phyloP scores from a whole-genome alignment of 2,888 invertebrate genomes.

The Agrochola circellaris region DNA sequence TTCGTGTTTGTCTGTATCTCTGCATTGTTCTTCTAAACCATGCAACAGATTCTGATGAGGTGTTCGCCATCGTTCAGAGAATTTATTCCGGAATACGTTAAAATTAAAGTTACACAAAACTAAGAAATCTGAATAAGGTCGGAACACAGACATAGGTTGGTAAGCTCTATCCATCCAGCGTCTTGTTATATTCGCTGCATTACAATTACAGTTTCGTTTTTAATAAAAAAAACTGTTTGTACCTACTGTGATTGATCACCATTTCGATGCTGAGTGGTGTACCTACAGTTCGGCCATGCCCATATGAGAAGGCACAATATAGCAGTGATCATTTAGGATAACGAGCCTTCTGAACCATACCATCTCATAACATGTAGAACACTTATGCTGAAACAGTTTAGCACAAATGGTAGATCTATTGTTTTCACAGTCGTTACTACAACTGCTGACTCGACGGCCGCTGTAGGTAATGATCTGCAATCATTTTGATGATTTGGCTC shows the following conservation, averaged over 20 bases:
- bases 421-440: conserved; percentile 28
- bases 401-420: conserved; percentile 32
- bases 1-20: too few species aligned
- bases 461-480: conserved; percentile 40
- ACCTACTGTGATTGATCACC: too few species aligned
- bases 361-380: not conserved
- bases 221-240: not conserved
- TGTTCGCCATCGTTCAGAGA: too few species aligned
- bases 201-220: not conserved
- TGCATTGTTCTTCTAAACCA: too few species aligned
- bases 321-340: not conserved
- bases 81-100: too few species aligned
- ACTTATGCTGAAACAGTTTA: conserved; percentile 31
- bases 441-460: conserved; percentile 8
- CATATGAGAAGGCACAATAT: not conserved
- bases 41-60: too few species aligned
- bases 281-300: too few species aligned
- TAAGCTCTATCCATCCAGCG: not conserved
- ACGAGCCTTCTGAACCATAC: conserved; percentile 11
- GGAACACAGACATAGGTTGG: not conserved
- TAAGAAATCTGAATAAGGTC: not conserved
- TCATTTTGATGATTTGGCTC: conserved; percentile 41
- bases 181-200: not conserved
- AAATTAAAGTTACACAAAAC: too few species aligned
- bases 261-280: not conserved